These are phyloP conservation scores for Zapus hudsonius DNA, from an alignment of 2,113 vertebrate genomes.

Conservation along the genomic window DNA sequence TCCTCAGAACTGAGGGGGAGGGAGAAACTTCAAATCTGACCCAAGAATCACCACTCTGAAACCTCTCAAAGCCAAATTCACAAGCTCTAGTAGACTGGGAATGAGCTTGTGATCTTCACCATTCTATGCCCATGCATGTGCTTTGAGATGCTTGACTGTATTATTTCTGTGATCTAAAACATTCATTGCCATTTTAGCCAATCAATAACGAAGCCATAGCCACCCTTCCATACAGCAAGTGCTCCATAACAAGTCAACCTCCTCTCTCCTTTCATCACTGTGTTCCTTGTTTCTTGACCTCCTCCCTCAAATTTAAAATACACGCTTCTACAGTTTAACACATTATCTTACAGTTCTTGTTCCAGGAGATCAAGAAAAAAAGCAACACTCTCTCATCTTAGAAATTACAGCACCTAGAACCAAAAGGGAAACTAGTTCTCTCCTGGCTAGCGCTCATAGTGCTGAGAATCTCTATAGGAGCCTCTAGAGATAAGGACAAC, in stretches of 20 bases:
- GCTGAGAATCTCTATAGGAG: too few relatives aligned
- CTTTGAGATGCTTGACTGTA: neutral
- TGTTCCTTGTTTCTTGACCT: neutral
- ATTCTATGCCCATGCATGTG: neutral
- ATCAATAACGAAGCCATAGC: neutral
- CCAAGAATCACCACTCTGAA: neutral
- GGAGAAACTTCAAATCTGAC: neutral
- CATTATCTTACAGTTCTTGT: neutral
- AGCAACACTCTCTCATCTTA: neutral
- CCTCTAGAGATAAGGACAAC: too few relatives aligned
- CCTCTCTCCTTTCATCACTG: neutral
- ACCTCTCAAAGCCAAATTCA: neutral
- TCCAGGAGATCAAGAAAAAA: slow-evolving; percentile 33
- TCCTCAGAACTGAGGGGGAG: neutral
- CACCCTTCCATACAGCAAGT: neutral
- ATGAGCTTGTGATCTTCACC: neutral
- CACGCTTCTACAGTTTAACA: neutral
- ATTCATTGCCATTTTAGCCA: slow-evolving; percentile 12
- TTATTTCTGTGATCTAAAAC: slow-evolving; percentile 10
- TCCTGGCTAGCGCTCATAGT: too few relatives aligned
- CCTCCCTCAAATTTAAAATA: slow-evolving; percentile 36
- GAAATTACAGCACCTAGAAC: neutral
- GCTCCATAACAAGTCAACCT: neutral
- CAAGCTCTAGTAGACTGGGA: neutral
- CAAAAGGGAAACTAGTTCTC: too few relatives aligned